A percentile compares a stretch with the other conserved stretches of the same genome.
Evolutionary conservation across 1,140 invertebrate genomes (phyloP).

Genomic region (Coenobita brevimanus): DNA sequence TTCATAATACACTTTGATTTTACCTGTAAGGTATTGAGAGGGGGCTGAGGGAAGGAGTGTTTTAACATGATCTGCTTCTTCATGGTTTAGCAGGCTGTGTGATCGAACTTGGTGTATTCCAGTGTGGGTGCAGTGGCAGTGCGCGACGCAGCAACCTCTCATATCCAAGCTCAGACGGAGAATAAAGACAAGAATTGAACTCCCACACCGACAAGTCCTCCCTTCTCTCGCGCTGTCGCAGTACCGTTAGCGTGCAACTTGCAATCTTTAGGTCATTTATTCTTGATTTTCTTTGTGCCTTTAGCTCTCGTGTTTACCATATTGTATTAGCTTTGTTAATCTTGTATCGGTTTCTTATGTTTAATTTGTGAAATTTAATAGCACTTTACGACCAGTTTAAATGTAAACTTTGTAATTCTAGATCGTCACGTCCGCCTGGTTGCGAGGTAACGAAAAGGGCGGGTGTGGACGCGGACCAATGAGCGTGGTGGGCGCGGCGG

Average conservation of each 20-base stretch:
- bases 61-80: slow-evolving; percentile 62
- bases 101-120: background rate
- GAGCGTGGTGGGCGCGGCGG: slow-evolving; percentile 34
- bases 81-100: slow-evolving; percentile 10
- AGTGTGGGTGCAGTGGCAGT: background rate
- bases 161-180: background rate
- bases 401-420: background rate
- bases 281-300: background rate
- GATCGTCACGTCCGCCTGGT: background rate
- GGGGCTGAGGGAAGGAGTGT: slow-evolving; percentile 30
- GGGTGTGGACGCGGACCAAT: slow-evolving; percentile 50
- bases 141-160: background rate
- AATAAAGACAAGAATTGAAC: background rate
- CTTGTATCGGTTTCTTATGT: too few species aligned
- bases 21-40: slow-evolving; percentile 24
- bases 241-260: background rate
- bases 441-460: slow-evolving; percentile 53
- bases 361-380: too few species aligned
- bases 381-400: background rate
- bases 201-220: slow-evolving; percentile 1
- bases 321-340: too few species aligned
- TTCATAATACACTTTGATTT: background rate
- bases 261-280: background rate
- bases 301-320: background rate
- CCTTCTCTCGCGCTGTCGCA: background rate